Evolutionary conservation across 2,113 vertebrate species (phyloP), one percentile per base, ranked within the genome.

Genomic region (Thomomys bottae): DNA sequence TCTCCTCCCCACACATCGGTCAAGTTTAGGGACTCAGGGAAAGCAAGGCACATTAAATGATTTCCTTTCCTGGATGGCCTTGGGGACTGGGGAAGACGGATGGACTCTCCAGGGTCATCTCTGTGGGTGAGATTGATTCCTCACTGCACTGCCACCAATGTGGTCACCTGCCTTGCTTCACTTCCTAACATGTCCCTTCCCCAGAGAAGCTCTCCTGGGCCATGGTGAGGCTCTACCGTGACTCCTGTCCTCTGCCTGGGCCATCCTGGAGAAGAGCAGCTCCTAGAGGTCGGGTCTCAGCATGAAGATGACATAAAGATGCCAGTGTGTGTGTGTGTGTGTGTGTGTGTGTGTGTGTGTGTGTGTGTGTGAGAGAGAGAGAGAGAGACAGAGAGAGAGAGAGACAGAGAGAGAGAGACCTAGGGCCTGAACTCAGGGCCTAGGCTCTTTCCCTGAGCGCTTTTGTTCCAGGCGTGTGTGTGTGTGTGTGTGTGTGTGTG

Each of bases 301-400:
- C 23, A 1, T 21, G 36, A 14, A 15, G 24, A 30, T 1, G 8
- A 3, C 0, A 0, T 2, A 11, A 30, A 14, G 42, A 26, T 9
- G 34, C 23, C 20, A 9, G 59, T 54, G 12, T 54, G 11, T 54
- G 49, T 54, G 49, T 54, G 49, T 54, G 49, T 54, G 49, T 54
- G 49, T 54, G 49, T 54, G 49, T 2, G 49, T 15, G 2, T 15
- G 49, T 2, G 49, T 3, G 49, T 3, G 49, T 54, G 49, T 54
- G 49, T 3, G 14, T 54, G 49, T 18, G 49, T 18, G 49, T 54
- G 15, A 15, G 15, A 15, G 49, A 3, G 17, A 12, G 49, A 15
- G 49, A 15, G 12, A 54, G 49, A 15, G 49, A 15, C n/a, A 15
- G 15, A 15, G 49, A 3, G 17, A 12, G n/a, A n/a, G n/a, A n/a